These are phyloP conservation scores for Drosophila repleta DNA, from an alignment of 1,140 invertebrate genomes.

Conservation along the genomic window DNA sequence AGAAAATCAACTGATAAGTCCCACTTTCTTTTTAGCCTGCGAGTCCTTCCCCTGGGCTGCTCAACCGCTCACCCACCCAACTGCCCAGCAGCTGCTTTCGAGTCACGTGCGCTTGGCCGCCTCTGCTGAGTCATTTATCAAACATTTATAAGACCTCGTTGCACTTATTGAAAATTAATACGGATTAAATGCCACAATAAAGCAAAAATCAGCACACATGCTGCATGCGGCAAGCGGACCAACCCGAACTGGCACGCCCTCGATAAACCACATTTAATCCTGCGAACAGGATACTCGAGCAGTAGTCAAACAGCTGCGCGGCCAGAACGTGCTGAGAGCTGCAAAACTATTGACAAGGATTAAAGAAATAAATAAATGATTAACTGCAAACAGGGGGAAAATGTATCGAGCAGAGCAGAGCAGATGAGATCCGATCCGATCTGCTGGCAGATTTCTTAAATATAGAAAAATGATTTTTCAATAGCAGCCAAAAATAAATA, in stretches of 20 bases:
- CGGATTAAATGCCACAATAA: constrained; percentile 72
- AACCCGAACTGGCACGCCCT: constrained; percentile 24
- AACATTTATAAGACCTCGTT: constrained; percentile 67
- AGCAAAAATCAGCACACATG: constrained; percentile 77
- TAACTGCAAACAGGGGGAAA: constrained; percentile 16
- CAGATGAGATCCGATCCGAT: neutral
- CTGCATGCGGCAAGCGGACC: neutral
- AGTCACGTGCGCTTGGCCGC: constrained; percentile 59
- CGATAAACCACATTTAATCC: constrained; percentile 54
- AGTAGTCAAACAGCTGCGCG: constrained; percentile 65
- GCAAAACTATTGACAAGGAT: constrained; percentile 53
- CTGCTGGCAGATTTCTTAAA: constrained; percentile 36
- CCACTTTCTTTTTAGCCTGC: neutral
- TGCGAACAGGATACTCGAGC: constrained; percentile 69
- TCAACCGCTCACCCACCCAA: neutral
- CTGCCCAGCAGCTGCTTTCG: neutral
- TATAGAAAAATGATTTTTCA: constrained; percentile 67
- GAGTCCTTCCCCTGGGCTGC: neutral
- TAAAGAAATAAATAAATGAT: constrained; percentile 60
- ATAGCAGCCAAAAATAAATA: constrained; percentile 46
- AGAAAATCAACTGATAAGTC: too few species aligned
- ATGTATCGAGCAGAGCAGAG: neutral
- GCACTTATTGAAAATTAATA: constrained; percentile 81
- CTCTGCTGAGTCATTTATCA: constrained; percentile 67
- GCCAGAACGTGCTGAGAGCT: constrained; percentile 31